Evolutionary conservation across 2,888 invertebrate genomes (phyloP), one percentile per base, ranked within the genome.

Genomic region (Danaus chrysippus): DNA sequence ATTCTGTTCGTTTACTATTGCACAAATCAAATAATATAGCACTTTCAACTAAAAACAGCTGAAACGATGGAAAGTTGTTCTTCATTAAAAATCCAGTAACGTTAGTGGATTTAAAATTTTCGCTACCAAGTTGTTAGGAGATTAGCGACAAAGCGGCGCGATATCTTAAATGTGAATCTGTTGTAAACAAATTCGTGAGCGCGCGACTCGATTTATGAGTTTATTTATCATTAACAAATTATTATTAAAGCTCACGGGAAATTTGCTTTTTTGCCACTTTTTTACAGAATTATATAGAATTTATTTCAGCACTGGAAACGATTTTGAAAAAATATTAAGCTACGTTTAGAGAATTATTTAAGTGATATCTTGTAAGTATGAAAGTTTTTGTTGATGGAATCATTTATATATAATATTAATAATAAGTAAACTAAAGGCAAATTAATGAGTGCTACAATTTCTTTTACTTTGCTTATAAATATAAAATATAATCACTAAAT

Each of bases 171-270:
- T 87, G 89, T 82, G 83, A 82, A 91, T 91, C 91, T 88, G 90
- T 76, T 90, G 90, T 90, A 89, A 89, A 90, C 91, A 90, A 90
- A 91, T 90, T 90, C 90, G 74, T 86, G 86, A 79, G 81, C 84
- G 81, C 86, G 78, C 76, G 8, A 34, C 75, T 73, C 82, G 78
- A 91, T 91, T 91, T 91, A 91, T 91, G 91, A 85, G 91, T 91
- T 91, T 91, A 91, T 91, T 91, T 91, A 91, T 91, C 91, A 91
- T 91, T 91, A 91, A 87, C 91, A 87, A 91, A 91, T 91, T 91
- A 91, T 91, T 87, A 91, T 91, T 86, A 87, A 88, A 88, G 83
- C 84, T 81, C 79, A 76, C 76, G 76, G 76, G 78, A 76, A 80
- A 77, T 82, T 77, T 59, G 57, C 60, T 87, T 88, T 87, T 87